Evolutionary conservation across 2,888 invertebrate genomes (phyloP), one percentile per base, ranked within the genome.

Genomic region (Digitonthophagus gazella): DNA sequence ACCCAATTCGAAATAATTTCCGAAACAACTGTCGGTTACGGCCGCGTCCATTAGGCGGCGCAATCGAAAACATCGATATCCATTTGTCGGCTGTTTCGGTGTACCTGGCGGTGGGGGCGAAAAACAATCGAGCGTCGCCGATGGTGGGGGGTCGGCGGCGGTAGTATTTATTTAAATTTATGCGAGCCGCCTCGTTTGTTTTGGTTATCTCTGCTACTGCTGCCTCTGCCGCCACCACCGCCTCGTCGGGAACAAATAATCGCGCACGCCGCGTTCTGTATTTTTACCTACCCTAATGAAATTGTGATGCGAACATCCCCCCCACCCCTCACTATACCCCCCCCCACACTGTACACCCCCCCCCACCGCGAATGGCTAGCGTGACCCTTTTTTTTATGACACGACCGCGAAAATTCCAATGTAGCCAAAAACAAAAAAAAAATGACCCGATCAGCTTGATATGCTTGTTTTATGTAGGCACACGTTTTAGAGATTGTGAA

Each of bases 101-200:
- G 16, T 15, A 63, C 19, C 19, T 19, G 19, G 44, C 66, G 66
- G 66, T 20, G 15, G 18, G 19, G 18, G 56, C 54, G 18, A 18
- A 66, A 66, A 66, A 55, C 66, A 19, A 55, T 66, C 56, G 66
- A 19, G 4, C n/a, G 57, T n/a, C 54, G 20, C 55, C 16, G 54
- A 56, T 66, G 16, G 20, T 3, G 28, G 6, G 28, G 28, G 18
- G 19, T 15, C 18, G 61, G 20, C 61, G 54, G 66, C 20, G 55
- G 18, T 15, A 58, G 65, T 65, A 66, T 69, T 69, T 66, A 69
- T 69, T 69, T 66, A 69, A 69, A 69, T 69, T 69, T 66, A 69
- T 66, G 63, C 68, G 68, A 44, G 15, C 63, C 68, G 66, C 58
- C 55, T 69, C 68, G 68, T 65, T 69, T 66, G 54, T 66, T 66